These are phyloP conservation scores for Labeo rohita DNA, from an alignment of 2,113 vertebrate genomes.

Conservation along the genomic window DNA sequence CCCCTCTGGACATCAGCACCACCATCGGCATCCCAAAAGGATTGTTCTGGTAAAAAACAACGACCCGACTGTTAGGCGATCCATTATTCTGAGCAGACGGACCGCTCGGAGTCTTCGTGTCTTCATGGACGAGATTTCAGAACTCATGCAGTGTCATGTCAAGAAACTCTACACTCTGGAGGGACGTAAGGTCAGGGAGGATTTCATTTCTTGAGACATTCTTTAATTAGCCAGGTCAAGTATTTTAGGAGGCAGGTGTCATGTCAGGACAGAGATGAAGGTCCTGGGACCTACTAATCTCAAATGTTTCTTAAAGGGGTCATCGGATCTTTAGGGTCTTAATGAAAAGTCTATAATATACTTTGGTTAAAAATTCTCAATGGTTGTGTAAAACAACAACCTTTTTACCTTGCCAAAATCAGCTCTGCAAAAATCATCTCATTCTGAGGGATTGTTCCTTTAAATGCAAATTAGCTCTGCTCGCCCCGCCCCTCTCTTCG, in stretches of 20 bases:
- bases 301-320: not conserved
- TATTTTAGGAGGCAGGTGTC: not conserved
- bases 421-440: no score
- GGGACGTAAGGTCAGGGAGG: conserved; percentile 83
- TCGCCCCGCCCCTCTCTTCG: no score
- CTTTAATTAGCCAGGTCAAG: not conserved
- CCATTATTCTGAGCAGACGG: conserved; percentile 79
- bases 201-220: conserved; percentile 15
- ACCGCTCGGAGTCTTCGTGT: conserved; percentile 79
- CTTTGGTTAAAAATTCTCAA: no score
- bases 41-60: conserved; percentile 88
- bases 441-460: no score
- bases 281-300: not conserved
- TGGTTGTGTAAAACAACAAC: no score
- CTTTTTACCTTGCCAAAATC: no score
- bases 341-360: no score
- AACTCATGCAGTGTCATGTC: conserved; percentile 87
- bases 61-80: conserved; percentile 78
- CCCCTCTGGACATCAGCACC: conserved; percentile 59
- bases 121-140: conserved; percentile 86
- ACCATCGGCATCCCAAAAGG: conserved; percentile 75
- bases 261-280: conserved; percentile 6
- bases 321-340: no score
- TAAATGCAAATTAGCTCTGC: no score
- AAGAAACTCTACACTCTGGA: conserved; percentile 85